Evolutionary conservation across 37 sponge, comb jelly and placozoan genomes (phyloP), one percentile per base, ranked within the genome.

Genomic region (Spongilla lacustris): DNA sequence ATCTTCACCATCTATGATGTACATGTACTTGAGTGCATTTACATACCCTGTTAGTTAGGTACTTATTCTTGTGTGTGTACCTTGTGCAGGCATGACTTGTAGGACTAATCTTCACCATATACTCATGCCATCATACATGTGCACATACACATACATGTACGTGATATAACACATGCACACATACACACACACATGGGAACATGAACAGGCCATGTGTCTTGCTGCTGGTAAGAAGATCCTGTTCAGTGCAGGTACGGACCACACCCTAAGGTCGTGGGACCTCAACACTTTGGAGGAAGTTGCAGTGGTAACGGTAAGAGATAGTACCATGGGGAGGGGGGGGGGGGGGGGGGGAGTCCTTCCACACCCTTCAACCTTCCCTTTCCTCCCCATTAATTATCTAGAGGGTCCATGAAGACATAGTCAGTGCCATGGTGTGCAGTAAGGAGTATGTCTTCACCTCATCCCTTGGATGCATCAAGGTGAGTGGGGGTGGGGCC

Each of bases 221-320:
- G 88, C 92, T 0, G 88, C 88, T 29, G 86, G 91, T 31, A 68
- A 76, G 14, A 89, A 88, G 21, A 77, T 89, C 35, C 74, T 97
- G 38, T 97, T 87, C 85, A 94, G 95, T 69, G 87, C 93, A 5
- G 97, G 95, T 30, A 84, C 88, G 14, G 97, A 97, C 71, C 81
- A 87, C 23, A 69, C 71, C 27, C 36, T 97, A 22, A 72, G 91
- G n/a, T 92, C 95, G 4, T 97, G 97, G 97, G 78, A 83, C 32
- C 67, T 92, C 22, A 93, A 85, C 69, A 70, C 91, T 29, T 75
- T 96, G 79, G 93, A 90, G 34, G 91, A 85, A 36, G 69, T 93
- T 25, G 93, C 82, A 32, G 74, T 34, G 27, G 82, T 84, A 2
- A 70, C 87, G 88, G 94, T 93, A 10, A 25, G 58, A 14, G 1